Percentiles rank a stretch among this genome's conserved stretches.
Conservation (phyloP, 2,113 vertebrate genomes). For the Channa maculata region DNA sequence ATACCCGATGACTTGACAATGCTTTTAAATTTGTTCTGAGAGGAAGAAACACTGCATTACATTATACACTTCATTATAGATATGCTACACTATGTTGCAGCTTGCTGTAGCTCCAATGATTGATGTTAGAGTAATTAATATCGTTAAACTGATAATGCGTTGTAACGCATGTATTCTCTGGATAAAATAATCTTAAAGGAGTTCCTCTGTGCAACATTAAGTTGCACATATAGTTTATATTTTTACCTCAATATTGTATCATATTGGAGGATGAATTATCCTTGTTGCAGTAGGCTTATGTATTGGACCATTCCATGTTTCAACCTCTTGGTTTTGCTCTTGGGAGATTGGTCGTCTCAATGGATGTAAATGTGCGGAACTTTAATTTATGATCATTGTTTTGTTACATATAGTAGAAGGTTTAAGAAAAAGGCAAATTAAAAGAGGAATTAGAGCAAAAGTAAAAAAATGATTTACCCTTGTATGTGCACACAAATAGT, state of each 20-base stretch:
- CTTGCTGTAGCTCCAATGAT: constrained; percentile 17
- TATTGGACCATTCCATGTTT: constrained; percentile 61
- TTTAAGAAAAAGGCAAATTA: constrained; percentile 78
- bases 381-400: constrained; percentile 62
- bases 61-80: neutral
- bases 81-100: neutral
- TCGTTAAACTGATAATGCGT: constrained; percentile 19
- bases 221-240: neutral
- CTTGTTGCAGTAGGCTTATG: constrained; percentile 40
- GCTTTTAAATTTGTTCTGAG: too few relatives aligned
- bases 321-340: constrained; percentile 58
- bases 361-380: too few relatives aligned
- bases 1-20: neutral
- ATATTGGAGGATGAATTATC: neutral
- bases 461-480: constrained; percentile 71
- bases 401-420: constrained; percentile 52
- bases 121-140: constrained; percentile 15
- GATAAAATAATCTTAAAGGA: too few relatives aligned
- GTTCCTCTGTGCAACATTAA: neutral
- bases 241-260: neutral
- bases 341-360: neutral
- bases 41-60: neutral
- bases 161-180: neutral
- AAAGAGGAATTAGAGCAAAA: constrained; percentile 79
- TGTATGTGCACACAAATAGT: constrained; percentile 68